Evolutionary conservation across 2,888 invertebrate genomes (phyloP), one percentile per base, ranked within the genome.

Genomic region (Drosophila yooni): DNA sequence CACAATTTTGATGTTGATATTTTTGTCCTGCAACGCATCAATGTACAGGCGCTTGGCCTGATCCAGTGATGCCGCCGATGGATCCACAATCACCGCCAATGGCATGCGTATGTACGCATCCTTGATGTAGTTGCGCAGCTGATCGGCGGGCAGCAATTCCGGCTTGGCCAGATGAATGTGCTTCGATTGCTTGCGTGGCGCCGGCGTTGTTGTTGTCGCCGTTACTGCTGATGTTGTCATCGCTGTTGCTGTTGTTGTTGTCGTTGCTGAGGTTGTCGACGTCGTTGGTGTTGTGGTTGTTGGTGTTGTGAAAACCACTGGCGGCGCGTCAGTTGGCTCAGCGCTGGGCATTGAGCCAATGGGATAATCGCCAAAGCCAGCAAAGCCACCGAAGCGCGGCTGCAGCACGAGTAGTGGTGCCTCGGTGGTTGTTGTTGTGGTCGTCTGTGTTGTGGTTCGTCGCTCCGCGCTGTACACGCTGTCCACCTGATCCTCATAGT

Each of bases 81-180:
- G 93, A 85, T 93, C 93, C 48, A 93, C 91, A 64, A 93, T 91
- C 50, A 92, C 92, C 8, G 93, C 93, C 70, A 93, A 73, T n/a
- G 93, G 93, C 91, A 92, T 92, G 58, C 93, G 91, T 62, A 93
- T 92, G 76, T 93, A 93, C 53, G 92, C 91, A 87, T 93, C 93
- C 81, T 93, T 93, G 62, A 93, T 91, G 70, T 92, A 93, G 76
- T 92, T 92, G 66, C 93, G 91, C 74, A 93, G 82, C 70, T 92
- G 92, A 80, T 93, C 93, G 65, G 93, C 91, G 34, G 93, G 93
- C 79, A 92, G 74, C 62, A 93, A 79, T 58, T 89, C 88, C 33
- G 89, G 74, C 63, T 89, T 91, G 61, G 82, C 72, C 60, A 91
- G 79, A 36, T 90, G 89, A 68, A 92, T 92, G 73, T 92, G 91